Conservation (phyloP, 1,140 invertebrate species). For the Meloidogyne exigua region DNA sequence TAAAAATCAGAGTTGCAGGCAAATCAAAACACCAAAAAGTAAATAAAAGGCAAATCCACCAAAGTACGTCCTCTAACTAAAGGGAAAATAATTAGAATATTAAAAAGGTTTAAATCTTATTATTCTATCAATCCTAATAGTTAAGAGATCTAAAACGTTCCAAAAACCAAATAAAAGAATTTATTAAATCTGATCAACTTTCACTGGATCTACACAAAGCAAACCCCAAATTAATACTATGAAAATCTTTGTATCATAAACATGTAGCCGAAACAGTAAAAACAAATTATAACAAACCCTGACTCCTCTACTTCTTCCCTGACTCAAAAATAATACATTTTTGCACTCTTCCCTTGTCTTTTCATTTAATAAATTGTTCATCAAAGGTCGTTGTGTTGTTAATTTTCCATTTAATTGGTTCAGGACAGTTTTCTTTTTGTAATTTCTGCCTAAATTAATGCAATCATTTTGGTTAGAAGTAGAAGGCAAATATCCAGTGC, state of each 20-base stretch:
- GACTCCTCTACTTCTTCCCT: neutral
- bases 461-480: neutral
- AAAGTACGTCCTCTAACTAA: constrained; percentile 39
- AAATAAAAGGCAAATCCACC: constrained; percentile 31
- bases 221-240: too few species aligned
- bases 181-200: too few species aligned
- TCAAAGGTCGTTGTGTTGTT: neutral
- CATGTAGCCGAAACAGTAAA: too few species aligned
- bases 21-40: constrained; percentile 36
- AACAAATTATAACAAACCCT: neutral
- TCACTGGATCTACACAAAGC: too few species aligned
- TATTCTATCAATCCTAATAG: too few species aligned
- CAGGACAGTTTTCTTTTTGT: neutral
- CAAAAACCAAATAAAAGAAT: too few species aligned
- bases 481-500: neutral
- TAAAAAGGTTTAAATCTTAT: too few species aligned
- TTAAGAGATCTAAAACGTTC: too few species aligned
- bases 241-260: too few species aligned
- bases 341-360: neutral
- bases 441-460: neutral
- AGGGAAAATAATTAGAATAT: neutral
- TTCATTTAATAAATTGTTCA: neutral
- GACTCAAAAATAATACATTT: neutral
- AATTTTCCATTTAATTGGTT: neutral
- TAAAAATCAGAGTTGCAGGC: constrained; percentile 31